Conservation (phyloP, 1,140 invertebrate genomes). For the Meloidogyne chitwoodi region DNA sequence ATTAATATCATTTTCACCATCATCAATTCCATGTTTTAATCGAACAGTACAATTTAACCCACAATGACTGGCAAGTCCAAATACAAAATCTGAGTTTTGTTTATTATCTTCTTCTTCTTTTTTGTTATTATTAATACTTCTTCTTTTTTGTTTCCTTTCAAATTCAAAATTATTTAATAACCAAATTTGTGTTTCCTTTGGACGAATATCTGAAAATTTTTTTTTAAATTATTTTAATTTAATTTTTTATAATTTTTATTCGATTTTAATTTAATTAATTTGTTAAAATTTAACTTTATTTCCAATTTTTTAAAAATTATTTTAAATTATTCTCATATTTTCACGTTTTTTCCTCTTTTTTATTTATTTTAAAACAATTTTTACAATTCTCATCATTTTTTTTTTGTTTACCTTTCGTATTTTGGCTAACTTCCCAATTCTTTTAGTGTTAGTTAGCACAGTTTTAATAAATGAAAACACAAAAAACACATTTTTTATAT, state of each 20-base stretch:
- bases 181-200: conserved; percentile 31
- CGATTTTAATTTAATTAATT: neutral
- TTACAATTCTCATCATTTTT: conserved; percentile 4
- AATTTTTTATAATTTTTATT: neutral
- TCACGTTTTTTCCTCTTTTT: neutral
- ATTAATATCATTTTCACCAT: conserved; percentile 22
- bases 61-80: conserved; percentile 41
- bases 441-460: neutral
- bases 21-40: conserved; percentile 26
- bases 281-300: too few species aligned
- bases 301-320: neutral
- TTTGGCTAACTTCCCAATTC: neutral
- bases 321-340: conserved; percentile 1
- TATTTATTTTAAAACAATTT: neutral
- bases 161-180: conserved; percentile 32
- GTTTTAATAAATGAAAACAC: neutral
- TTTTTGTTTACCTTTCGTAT: neutral
- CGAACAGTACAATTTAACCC: conserved; percentile 41
- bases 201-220: conserved; percentile 20
- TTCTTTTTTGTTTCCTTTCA: conserved; percentile 6
- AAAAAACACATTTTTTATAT: neutral
- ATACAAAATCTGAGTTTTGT: conserved; percentile 4
- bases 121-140: neutral
- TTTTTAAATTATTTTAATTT: neutral
- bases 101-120: neutral